Evolutionary conservation across 2,888 invertebrate genomes (phyloP).

Genomic region (Cristatella mucedo): DNA sequence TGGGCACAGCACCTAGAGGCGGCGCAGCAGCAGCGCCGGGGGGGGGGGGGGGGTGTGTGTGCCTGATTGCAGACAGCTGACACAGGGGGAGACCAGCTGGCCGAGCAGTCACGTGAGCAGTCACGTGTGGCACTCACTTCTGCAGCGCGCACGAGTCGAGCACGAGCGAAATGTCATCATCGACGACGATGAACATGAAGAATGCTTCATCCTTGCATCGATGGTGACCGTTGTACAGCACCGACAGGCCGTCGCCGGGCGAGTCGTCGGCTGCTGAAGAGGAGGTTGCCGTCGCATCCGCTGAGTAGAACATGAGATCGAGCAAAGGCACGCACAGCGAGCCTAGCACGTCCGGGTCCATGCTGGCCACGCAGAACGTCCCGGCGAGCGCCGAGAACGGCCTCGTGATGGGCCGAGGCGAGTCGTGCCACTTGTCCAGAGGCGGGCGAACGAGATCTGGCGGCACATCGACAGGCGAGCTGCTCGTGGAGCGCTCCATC

Average conservation of each 20-base stretch:
- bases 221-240: not conserved
- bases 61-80: too few species aligned
- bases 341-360: constrained; percentile 4
- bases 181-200: constrained; percentile 6
- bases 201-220: constrained; percentile 4
- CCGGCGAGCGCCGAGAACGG: not conserved
- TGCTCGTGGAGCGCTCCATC: not conserved
- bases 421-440: not conserved
- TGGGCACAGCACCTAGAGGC: too few species aligned
- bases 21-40: too few species aligned
- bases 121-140: constrained; percentile 7
- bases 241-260: too few species aligned
- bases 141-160: constrained; percentile 2
- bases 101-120: too few species aligned
- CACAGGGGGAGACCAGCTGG: too few species aligned
- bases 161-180: constrained; percentile 9
- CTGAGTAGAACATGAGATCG: not conserved
- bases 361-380: constrained; percentile 5
- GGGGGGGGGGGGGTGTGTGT: too few species aligned
- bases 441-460: not conserved
- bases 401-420: constrained; percentile 4
- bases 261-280: not conserved
- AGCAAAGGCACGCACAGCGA: too few species aligned
- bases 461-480: not conserved
- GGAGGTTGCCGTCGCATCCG: not conserved